phyloP scores from a whole-genome alignment of 2,113 vertebrate genomes.

The Agapornis roseicollis region DNA sequence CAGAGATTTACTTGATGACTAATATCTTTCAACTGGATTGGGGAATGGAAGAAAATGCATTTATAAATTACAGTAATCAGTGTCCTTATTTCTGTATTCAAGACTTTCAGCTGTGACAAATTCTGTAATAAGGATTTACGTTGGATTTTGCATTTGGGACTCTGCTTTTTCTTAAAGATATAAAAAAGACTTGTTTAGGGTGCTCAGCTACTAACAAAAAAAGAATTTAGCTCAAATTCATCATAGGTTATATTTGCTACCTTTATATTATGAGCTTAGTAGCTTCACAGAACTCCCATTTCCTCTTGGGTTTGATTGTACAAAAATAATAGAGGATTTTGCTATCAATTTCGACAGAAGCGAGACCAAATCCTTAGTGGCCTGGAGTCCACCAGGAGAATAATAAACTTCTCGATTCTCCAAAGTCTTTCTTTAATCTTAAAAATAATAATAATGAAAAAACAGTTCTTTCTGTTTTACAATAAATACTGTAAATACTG shows the following conservation, averaged over 20 bases:
- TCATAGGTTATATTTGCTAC: not conserved
- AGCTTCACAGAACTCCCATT: not conserved
- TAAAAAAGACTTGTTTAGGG: not conserved
- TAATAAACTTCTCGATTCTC: not conserved
- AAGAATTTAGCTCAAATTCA: not conserved
- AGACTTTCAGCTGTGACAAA: not conserved
- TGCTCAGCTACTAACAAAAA: not conserved
- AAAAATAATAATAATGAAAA: no score
- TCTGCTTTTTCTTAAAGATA: not conserved
- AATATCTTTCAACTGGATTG: not conserved
- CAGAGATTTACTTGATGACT: not conserved
- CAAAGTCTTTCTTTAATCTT: not conserved
- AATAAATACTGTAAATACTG: not conserved
- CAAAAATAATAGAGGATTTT: not conserved
- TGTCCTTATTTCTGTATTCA: not conserved
- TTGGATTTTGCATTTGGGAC: not conserved
- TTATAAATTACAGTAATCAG: not conserved
- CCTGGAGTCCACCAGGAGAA: not conserved
- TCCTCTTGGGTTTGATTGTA: not conserved
- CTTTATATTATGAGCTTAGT: not conserved
- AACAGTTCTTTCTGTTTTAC: not conserved
- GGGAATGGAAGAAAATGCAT: not conserved
- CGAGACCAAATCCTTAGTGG: not conserved
- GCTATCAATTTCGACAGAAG: not conserved
- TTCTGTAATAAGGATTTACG: not conserved